Evolutionary conservation across 2,797 vertebrate genomes (phyloP).

Genomic region (Dendrocincla tyrannina): DNA sequence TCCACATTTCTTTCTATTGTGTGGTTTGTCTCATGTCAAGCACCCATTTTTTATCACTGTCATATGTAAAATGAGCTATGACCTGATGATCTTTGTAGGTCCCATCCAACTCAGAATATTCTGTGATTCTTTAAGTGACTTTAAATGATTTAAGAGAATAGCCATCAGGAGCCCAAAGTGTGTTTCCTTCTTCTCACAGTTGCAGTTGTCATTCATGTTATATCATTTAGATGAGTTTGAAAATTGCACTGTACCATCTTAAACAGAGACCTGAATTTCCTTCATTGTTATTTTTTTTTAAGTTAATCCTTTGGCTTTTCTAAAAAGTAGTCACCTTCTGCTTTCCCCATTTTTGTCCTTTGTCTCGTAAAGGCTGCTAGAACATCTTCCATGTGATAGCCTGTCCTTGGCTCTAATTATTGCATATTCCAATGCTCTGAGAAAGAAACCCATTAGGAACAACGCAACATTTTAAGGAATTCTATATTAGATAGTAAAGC

Average conservation of each 20-base stretch:
- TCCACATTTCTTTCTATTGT: rapidly evolving
- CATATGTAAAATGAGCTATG: not conserved
- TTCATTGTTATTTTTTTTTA: not conserved
- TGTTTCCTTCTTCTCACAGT: not conserved
- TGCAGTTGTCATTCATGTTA: not conserved
- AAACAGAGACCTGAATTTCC: not conserved
- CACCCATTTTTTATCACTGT: not conserved
- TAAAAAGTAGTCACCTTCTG: not conserved
- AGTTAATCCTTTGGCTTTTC: not conserved
- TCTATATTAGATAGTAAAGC: not conserved
- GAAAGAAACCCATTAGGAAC: not conserved
- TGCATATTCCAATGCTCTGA: not conserved
- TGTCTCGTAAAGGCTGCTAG: not conserved
- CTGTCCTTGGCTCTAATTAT: not conserved
- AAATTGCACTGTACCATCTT: not conserved
- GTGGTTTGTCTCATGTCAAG: not conserved
- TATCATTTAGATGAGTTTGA: not conserved
- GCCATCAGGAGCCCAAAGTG: not conserved
- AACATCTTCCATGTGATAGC: not conserved
- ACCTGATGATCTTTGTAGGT: not conserved
- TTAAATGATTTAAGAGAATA: not conserved
- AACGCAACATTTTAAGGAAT: not conserved
- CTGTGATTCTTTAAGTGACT: not conserved
- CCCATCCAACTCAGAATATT: not conserved
- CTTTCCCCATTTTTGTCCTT: not conserved